Base-by-base conservation (phyloP, 2,888 invertebrate species). In the Drosophila paranaensis region DNA sequence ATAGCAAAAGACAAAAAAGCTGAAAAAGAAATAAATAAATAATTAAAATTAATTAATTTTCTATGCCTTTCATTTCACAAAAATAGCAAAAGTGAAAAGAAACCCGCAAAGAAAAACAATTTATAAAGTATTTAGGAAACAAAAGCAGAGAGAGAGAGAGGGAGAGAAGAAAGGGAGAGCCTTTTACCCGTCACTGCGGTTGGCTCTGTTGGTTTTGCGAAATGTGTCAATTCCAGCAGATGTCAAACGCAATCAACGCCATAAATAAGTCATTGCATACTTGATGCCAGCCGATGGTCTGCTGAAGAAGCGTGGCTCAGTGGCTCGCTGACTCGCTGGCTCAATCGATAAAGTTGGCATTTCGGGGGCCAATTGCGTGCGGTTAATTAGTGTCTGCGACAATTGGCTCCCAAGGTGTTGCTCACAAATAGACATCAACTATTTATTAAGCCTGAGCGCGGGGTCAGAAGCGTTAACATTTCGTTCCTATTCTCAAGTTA, bases 181-280 rank as follows among this genome's bases (percentile, higher is more conserved):
- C 11, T 40, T 11, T 40, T 9, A 11, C 0, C 11, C 16, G n/a
- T 16, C 27, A 4, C 2, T 30, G 50, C 3, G 13, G 33, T 20
- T 33, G 25, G 16, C 11, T 25, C 13, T 16, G 16, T 55, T 51
- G 39, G 14, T 51, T 72, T 74, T 88, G 88, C 89, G 74, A 84
- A 89, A 82, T 75, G 88, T 89, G 82, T 88, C 90, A 88, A 72
- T 89, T 87, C 71, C 78, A 74, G 64, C 60, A 72, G 77, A 78
- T 88, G 86, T 88, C 86, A 82, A 63, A 80, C 68, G 66, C 90
- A 89, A 88, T 89, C 82, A 89, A 78, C 58, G 72, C 63, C 70
- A 67, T 85, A 68, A 89, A 87, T 85, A 85, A 85, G 81, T 89
- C 82, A 87, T 89, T 57, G 66, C 61, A 60, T 66, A 71, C 33